These are phyloP conservation scores for Lingula anatina DNA, from an alignment of 2,888 invertebrate species.

Conservation along the genomic window DNA sequence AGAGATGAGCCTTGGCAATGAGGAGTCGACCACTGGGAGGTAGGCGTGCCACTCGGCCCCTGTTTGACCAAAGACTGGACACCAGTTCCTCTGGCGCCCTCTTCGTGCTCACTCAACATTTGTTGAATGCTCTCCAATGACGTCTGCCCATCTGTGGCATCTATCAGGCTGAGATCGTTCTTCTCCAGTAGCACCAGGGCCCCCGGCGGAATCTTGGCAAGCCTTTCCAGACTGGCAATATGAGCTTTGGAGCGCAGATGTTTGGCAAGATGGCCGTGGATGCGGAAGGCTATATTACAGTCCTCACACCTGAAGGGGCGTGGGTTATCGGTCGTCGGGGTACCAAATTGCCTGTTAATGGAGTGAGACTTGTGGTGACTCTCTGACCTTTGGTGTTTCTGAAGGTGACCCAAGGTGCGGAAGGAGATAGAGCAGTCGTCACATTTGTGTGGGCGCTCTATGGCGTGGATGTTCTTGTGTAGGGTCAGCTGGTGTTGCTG, in stretches of 20 bases:
- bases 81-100: no score
- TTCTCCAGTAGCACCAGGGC: no score
- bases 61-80: no score
- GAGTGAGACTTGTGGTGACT: conserved; percentile 77
- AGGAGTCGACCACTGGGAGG: no score
- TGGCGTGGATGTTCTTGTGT: conserved; percentile 92
- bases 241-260: conserved; percentile 95
- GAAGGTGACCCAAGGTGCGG: conserved; percentile 81
- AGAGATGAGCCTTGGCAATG: no score
- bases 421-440: conserved; percentile 89
- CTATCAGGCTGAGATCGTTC: no score
- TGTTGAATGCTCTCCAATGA: no score
- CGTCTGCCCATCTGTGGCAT: no score
- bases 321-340: conserved; percentile 71
- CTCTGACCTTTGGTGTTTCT: conserved; percentile 88
- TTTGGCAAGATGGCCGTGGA: conserved; percentile 94
- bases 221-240: conserved; percentile 86
- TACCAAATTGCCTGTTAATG: conserved; percentile 11
- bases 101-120: no score
- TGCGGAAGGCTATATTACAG: conserved; percentile 88
- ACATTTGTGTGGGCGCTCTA: conserved; percentile 87
- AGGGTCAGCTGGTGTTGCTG: conserved; percentile 84
- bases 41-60: no score
- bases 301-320: conserved; percentile 93
- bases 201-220: conserved; percentile 88